Evolutionary conservation across 2,797 vertebrate genomes (phyloP), one percentile per base, ranked within the genome.

Genomic region (Dallia pectoralis): DNA sequence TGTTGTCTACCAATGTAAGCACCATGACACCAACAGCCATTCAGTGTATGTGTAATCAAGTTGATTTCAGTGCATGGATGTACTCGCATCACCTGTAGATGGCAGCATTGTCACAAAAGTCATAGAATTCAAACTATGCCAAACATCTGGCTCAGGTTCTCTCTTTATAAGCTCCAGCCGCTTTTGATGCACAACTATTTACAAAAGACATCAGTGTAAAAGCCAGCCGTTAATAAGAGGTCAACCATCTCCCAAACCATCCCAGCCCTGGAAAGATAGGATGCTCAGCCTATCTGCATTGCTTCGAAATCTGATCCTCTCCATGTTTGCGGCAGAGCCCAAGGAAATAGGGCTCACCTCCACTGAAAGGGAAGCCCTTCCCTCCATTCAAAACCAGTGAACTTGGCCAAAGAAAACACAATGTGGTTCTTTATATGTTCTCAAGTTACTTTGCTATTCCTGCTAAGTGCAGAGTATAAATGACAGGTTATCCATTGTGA

Each of bases 321-420:
- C 67, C 29, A 8, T 59, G 18, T 12, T 29, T 64, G n/a, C 66
- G 61, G 16, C 74, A 6, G 51, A 77, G 73, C 78, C 67, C 74
- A 77, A 79, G 85, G 87, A 90, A 89, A 78, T 80, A 82, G 72
- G 85, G 83, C 79, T 89, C 77, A 84, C 81, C 82, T 87, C 82
- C 77, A 74, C 71, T 84, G 82, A 87, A 87, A 83, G 79, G 73
- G 79, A 82, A 82, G 77, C 74, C 73, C 78, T 83, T 80, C 22
- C 49, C 81, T 89, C 80, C 82, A 90, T 90, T 91, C 80, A 88
- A 86, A 84, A 87, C 85, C 81, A 85, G 72, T 87, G 86, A 88
- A 89, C 87, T 86, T 86, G 84, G 84, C 85, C 81, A 88, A 90
- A 85, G 81, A 88, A 87, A 90, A 89, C 85, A 90, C 73, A 11